Base-by-base conservation (phyloP, 2,888 invertebrate genomes). In the Aphrophora alni region DNA sequence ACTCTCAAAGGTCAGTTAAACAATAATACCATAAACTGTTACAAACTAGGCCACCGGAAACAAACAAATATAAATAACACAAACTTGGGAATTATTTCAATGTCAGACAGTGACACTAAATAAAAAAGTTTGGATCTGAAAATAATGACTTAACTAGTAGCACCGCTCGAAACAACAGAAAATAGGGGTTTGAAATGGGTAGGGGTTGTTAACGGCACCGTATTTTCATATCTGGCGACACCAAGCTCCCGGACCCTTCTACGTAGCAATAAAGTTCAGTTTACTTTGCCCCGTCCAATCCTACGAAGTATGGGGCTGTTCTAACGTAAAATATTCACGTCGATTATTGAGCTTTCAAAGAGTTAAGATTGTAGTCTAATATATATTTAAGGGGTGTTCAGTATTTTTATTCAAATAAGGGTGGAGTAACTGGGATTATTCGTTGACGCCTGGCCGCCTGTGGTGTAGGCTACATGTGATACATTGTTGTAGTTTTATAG, bases 141-240 rank as follows among this genome's bases (percentile, higher is more conserved):
- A 21, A 21, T 59, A 59, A 59, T 59, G 21, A 59, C 59, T 3
- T 14, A 44, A 44, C 44, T 44, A 44, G 12, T 12, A 14, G 44
- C n/a, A n/a, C 59, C 59, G 59, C 7, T 21, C 21, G 10, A 59
- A 59, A 59, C 59, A 59, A 21, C 2, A 59, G 59, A 21, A 59
- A 59, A 21, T 59, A 33, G 33, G 33, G 1, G 21, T n/a, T 59
- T 10, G n/a, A 33, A 8, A 8, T 33, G 8, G 21, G 21, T 2
- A 21, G 59, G 59, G 21, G n/a, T 21, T 10, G 59, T 21, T 59
- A 59, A 59, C 59, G 59, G 59, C 59, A 21, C 14, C 59, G 59
- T 59, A 59, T 59, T 59, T 59, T 59, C 59, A 59, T 59, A 59
- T 59, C 59, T 59, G 59, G 59, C 59, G 59, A 14, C 59, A 59